Conservation (phyloP, 2,113 vertebrate genomes). For the Probosciger aterrimus region DNA sequence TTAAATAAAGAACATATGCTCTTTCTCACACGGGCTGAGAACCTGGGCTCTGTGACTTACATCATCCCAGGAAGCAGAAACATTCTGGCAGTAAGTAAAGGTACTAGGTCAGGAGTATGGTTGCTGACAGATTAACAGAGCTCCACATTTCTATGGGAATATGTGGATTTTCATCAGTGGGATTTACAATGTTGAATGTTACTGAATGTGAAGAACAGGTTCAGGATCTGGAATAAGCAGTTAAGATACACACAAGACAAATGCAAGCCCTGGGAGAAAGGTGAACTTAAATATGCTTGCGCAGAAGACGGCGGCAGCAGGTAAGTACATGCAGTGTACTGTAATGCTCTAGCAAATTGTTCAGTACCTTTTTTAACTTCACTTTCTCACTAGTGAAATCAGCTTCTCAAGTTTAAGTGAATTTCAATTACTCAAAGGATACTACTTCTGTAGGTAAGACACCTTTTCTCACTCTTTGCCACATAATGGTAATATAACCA, state of each 20-base stretch:
- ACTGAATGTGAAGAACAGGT: not conserved
- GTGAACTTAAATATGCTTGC: fast-evolving
- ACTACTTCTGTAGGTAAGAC: not conserved
- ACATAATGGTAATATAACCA: not conserved
- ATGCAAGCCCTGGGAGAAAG: not conserved
- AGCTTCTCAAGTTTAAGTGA: not conserved
- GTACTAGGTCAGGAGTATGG: not conserved
- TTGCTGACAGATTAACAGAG: not conserved
- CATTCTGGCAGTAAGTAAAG: not conserved
- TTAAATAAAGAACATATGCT: not conserved
- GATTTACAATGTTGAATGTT: not conserved
- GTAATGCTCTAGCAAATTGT: not conserved
- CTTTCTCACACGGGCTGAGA: not conserved
- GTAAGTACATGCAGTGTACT: not conserved
- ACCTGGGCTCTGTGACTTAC: not conserved
- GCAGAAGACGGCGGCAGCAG: not conserved
- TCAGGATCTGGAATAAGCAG: not conserved
- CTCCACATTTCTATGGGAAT: not conserved
- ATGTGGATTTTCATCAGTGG: not conserved
- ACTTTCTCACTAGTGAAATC: not conserved
- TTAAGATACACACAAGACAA: not conserved
- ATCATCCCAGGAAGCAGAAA: not conserved
- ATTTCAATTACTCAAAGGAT: not conserved
- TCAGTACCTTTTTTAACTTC: not conserved
- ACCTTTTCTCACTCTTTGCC: not conserved